phyloP scores from a whole-genome alignment of 2,113 vertebrate genomes.

The Tonatia bakeri region DNA sequence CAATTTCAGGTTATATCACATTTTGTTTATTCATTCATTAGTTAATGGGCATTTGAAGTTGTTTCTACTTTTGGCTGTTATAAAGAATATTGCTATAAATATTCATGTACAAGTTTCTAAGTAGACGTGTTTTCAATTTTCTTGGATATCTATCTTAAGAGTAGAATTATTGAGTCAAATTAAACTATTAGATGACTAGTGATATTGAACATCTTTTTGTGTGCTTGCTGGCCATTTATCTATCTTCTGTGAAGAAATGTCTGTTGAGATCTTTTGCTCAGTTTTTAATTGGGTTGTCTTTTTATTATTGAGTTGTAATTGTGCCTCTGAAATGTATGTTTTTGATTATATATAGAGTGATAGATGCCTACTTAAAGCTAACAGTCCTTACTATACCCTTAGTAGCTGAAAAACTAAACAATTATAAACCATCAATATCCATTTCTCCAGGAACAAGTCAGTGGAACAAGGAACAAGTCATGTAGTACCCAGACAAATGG shows the following conservation, averaged over 20 bases:
- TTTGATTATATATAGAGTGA: background rate
- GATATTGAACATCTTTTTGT: background rate
- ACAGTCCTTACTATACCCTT: background rate
- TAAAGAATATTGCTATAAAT: background rate
- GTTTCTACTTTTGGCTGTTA: background rate
- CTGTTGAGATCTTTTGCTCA: background rate
- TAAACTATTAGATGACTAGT: background rate
- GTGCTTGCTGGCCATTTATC: background rate
- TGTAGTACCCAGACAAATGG: background rate
- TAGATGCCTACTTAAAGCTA: background rate
- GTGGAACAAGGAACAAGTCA: background rate
- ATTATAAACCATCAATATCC: background rate
- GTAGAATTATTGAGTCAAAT: constrained; percentile 4
- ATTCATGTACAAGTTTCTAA: background rate
- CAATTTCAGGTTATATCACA: background rate
- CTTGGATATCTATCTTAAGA: background rate
- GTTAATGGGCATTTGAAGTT: background rate
- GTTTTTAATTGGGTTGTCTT: background rate
- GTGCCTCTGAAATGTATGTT: background rate
- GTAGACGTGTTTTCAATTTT: background rate
- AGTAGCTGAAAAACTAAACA: background rate
- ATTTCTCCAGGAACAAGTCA: no score
- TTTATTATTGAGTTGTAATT: constrained; percentile 20
- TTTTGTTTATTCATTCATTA: background rate
- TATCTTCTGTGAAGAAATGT: constrained; percentile 6